A percentile compares a stretch with the other conserved stretches of the same genome.
phyloP scores from a whole-genome alignment of 2,797 vertebrate species.

The Enteromius mattozi region DNA sequence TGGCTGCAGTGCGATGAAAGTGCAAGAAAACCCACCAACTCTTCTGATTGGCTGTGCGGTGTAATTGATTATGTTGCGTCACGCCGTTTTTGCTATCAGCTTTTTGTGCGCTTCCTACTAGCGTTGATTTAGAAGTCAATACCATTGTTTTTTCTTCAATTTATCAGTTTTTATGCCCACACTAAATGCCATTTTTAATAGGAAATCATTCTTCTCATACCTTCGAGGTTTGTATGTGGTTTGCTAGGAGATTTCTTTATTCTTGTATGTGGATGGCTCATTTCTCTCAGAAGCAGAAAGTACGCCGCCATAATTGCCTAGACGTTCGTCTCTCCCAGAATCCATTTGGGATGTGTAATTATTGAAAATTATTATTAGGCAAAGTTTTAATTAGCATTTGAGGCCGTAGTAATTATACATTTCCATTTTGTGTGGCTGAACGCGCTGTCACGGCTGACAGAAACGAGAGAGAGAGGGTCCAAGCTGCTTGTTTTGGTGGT shows the following conservation, averaged over 20 bases:
- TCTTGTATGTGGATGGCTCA: constrained; percentile 39
- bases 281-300: constrained; percentile 59
- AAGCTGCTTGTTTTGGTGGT: constrained; percentile 28
- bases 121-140: not conserved
- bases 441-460: constrained; percentile 62
- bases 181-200: not conserved
- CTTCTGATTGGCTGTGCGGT: not conserved
- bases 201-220: not conserved
- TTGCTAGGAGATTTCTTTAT: constrained; percentile 50
- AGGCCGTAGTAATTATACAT: constrained; percentile 77
- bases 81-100: not conserved
- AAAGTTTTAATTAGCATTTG: constrained; percentile 75
- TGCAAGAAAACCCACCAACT: not conserved
- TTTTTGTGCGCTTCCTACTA: not conserved
- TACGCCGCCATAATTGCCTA: constrained; percentile 70
- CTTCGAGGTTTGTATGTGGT: constrained; percentile 44
- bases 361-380: constrained; percentile 79
- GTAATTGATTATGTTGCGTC: too few relatives aligned
- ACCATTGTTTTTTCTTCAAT: not conserved
- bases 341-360: constrained; percentile 77
- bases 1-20: not conserved
- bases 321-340: constrained; percentile 58
- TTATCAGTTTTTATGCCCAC: too few relatives aligned
- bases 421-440: constrained; percentile 63
- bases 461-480: constrained; percentile 9